Conservation (phyloP, 2,113 vertebrate species). For the Ginglymostoma cirratum region DNA sequence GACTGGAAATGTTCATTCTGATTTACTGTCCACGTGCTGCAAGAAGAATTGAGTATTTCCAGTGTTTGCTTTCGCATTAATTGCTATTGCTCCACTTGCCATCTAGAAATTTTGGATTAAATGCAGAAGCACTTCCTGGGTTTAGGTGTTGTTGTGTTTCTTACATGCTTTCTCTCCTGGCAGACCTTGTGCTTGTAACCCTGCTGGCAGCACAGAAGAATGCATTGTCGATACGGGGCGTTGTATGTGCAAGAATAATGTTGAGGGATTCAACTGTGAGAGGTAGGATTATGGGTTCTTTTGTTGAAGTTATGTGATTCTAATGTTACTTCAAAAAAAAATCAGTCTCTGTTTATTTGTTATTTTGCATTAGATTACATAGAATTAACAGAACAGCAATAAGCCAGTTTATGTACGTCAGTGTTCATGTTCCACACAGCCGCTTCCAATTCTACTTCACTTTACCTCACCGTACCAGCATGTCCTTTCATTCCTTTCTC, state of each 20-base stretch:
- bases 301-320: not conserved
- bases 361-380: not conserved
- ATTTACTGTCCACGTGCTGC: not conserved
- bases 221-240: slow-evolving; percentile 80
- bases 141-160: not conserved
- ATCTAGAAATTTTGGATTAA: not conserved
- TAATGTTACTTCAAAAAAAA: not conserved
- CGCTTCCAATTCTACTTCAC: not conserved
- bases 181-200: slow-evolving; percentile 78
- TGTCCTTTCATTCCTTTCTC: not conserved
- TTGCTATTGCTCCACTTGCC: not conserved
- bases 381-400: not conserved
- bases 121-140: not conserved
- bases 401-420: not conserved
- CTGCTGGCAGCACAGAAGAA: slow-evolving; percentile 78
- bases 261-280: slow-evolving; percentile 92
- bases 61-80: not conserved
- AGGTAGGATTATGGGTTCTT: slow-evolving; percentile 58
- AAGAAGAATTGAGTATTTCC: not conserved
- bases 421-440: not conserved
- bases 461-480: not conserved
- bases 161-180: not conserved
- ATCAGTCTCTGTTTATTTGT: not conserved
- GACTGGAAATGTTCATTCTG: not conserved
- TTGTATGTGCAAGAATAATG: slow-evolving; percentile 84